Conservation (phyloP, 2,888 invertebrate genomes). For the Trichogramma evanescens region DNA sequence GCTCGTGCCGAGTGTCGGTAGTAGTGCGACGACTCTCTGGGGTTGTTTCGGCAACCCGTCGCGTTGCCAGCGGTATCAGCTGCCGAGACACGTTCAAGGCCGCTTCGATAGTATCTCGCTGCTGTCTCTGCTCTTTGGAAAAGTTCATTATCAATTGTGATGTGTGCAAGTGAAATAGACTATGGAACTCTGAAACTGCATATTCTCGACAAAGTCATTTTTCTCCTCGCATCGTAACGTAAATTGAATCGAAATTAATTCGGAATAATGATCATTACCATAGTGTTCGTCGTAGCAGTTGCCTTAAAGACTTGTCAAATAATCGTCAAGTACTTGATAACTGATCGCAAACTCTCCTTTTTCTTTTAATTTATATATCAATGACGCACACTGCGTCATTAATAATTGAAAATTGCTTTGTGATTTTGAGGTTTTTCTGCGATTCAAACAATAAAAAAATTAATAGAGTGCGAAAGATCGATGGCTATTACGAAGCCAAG, state of each 20-base stretch:
- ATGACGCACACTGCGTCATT: neutral
- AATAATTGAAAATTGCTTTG: neutral
- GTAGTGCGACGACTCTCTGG: too few relatives aligned
- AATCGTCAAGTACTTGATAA: neutral
- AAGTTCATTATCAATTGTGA: too few relatives aligned
- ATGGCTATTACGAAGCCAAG: too few relatives aligned
- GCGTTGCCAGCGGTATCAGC: too few relatives aligned
- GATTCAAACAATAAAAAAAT: neutral
- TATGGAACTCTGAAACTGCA: too few relatives aligned
- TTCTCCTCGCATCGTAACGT: too few relatives aligned
- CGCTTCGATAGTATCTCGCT: neutral
- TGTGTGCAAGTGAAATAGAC: too few relatives aligned
- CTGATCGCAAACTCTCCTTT: constrained; percentile 1
- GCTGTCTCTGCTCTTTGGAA: too few relatives aligned
- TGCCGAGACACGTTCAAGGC: neutral
- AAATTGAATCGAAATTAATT: too few relatives aligned
- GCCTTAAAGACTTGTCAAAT: neutral
- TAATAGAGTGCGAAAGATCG: neutral
- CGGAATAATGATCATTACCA: neutral
- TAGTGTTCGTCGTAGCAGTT: neutral
- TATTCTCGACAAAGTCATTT: too few relatives aligned
- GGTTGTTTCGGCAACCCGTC: too few relatives aligned
- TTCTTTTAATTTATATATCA: neutral
- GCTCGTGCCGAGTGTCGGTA: too few relatives aligned
- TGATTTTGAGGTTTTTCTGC: neutral